Percentiles rank a stretch among this genome's conserved stretches.
These are phyloP conservation scores for Clinocottus analis DNA, from an alignment of 2,113 vertebrate species.

Conservation along the genomic window DNA sequence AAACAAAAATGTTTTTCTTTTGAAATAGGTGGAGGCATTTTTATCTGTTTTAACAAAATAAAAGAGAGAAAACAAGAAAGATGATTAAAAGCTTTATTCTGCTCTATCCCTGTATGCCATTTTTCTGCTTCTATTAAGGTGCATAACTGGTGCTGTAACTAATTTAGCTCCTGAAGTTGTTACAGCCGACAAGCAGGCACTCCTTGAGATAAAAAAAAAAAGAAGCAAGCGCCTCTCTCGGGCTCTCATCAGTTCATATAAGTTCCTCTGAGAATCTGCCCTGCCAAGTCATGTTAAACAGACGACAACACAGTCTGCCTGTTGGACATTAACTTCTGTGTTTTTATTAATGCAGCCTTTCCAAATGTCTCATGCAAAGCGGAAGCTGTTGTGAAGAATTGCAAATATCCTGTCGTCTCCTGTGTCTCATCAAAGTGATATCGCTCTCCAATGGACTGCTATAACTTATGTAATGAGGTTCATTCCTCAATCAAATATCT, in stretches of 20 bases:
- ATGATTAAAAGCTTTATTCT: not conserved
- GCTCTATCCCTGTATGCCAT: not conserved
- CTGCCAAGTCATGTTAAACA: slow-evolving; percentile 30
- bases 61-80: too few relatives aligned
- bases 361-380: not conserved
- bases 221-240: not conserved
- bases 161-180: not conserved
- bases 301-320: not conserved
- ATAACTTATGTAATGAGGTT: not conserved
- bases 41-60: not conserved
- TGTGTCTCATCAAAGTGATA: not conserved
- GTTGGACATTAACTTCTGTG: not conserved
- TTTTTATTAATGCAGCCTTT: slow-evolving; percentile 27
- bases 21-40: not conserved
- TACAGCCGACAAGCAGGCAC: not conserved
- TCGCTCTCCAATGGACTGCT: not conserved
- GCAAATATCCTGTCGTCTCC: slow-evolving; percentile 4
- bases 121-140: slow-evolving; percentile 12
- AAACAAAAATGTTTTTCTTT: not conserved
- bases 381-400: not conserved
- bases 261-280: slow-evolving; percentile 23
- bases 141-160: not conserved
- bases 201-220: not conserved
- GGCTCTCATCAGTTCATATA: slow-evolving; percentile 6
- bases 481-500: slow-evolving; percentile 9